Base-by-base conservation (phyloP, 2,113 vertebrate species). In the Chaetops frenatus region DNA sequence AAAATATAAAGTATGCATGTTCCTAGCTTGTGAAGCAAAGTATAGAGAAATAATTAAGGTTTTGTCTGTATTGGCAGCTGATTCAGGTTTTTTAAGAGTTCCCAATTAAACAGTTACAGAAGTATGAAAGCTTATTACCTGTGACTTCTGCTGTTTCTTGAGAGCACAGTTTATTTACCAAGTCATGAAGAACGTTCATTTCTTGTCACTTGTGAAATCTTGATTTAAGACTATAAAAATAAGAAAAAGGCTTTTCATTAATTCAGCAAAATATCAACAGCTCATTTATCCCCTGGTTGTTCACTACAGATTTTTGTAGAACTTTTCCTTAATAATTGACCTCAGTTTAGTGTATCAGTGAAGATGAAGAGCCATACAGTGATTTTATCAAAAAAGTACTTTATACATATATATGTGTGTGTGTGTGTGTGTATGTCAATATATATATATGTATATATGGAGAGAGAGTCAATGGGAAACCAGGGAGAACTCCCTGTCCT, bases 21-120 rank as follows among this genome's bases (percentile, higher is more conserved):
- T 97, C 76, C 71, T 74, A 61, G 92, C 92, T 78, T 94, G 92
- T 95, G 93, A 97, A 96, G 65, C 94, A 97, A 95, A 81, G 72
- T 97, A 81, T 88, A 81, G 93, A 86, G 92, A 92, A 97, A 84
- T 78, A 96, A 94, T 87, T 94, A 95, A 83, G 74, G 60, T 82
- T 74, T 93, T 8, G 1, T 79, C 86, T 91, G 24, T 81, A 81
- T 40, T 94, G 95, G 95, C 93, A 94, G 81, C 92, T 66, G 70
- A 96, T 93, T 95, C 92, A 95, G 48, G 81, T 92, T 92, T 92
- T 76, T 80, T 38, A 5, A 82, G 82, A 88, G 60, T 54, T 92
- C 62, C 81, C 94, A 92, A 88, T 96, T 95, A 91, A 88, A 76
- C 47, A 88, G 61, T 74, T 91, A 35, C 28, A 54, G 72, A 91